These are phyloP conservation scores for Calosoma granatense DNA, from an alignment of 1,140 invertebrate species.

Conservation along the genomic window DNA sequence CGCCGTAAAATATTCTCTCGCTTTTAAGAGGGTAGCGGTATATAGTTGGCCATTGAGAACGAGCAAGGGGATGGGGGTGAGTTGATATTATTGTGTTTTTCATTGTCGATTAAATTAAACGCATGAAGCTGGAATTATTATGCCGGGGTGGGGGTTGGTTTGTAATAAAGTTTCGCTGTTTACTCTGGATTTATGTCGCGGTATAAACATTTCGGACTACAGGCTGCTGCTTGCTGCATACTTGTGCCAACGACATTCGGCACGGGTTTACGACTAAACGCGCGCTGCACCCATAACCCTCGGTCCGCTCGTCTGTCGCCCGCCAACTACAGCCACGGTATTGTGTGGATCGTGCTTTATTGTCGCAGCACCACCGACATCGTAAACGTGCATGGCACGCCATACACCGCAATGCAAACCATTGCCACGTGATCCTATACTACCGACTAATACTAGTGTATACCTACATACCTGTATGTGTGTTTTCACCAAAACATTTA, in stretches of 20 bases:
- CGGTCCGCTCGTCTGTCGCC: no score
- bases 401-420: background rate
- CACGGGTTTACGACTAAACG: background rate
- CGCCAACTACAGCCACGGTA: no score
- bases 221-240: background rate
- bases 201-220: background rate
- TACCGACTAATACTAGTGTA: no score
- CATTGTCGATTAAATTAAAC: conserved; percentile 8
- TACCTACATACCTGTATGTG: no score
- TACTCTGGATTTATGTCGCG: conserved; percentile 7
- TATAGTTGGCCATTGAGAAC: background rate
- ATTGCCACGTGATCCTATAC: background rate
- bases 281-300: background rate
- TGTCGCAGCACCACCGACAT: background rate
- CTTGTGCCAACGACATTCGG: background rate
- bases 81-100: conserved; percentile 4
- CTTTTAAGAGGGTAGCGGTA: background rate
- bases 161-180: conserved; percentile 7
- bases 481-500: no score
- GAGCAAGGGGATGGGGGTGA: no score
- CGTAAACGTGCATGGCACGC: no score
- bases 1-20: background rate
- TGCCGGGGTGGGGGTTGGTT: background rate
- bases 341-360: background rate
- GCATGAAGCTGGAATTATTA: conserved; percentile 4